Evolutionary conservation across 2,888 invertebrate species (phyloP).

Genomic region (Chydorus sphaericus): DNA sequence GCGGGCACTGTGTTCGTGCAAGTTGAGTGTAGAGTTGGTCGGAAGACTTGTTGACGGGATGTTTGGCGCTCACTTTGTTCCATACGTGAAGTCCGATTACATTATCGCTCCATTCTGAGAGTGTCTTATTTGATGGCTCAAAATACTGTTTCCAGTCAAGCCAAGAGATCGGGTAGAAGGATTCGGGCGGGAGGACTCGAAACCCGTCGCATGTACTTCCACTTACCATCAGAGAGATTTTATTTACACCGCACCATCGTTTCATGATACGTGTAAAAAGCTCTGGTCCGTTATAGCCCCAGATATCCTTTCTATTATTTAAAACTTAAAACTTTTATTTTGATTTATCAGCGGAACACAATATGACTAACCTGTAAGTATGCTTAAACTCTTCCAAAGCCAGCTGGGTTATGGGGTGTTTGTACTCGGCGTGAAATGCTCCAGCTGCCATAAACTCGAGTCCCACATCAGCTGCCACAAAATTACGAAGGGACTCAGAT

Average conservation of each 20-base stretch:
- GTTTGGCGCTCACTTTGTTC: constrained; percentile 17
- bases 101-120: not conserved
- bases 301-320: constrained; percentile 12
- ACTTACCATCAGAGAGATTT: constrained; percentile 31
- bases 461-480: constrained; percentile 46
- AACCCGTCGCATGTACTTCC: too few relatives aligned
- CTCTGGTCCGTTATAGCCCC: constrained; percentile 18
- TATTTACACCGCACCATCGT: constrained; percentile 15
- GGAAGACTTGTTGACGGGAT: not conserved
- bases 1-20: not conserved
- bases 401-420: constrained; percentile 37
- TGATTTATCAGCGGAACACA: too few relatives aligned
- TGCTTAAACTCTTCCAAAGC: constrained; percentile 17
- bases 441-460: constrained; percentile 45
- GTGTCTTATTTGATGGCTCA: constrained; percentile 23
- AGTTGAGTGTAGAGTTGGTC: not conserved
- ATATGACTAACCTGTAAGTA: constrained; percentile 16
- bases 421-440: constrained; percentile 42
- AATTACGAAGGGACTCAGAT: constrained; percentile 41
- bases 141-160: constrained; percentile 45
- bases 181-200: constrained; percentile 43
- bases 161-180: constrained; percentile 43
- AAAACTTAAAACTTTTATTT: too few relatives aligned
- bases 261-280: constrained; percentile 17
- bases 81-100: constrained; percentile 19